Base-by-base conservation (phyloP, 2,888 invertebrate species). In the Chymomyza caudatula region DNA sequence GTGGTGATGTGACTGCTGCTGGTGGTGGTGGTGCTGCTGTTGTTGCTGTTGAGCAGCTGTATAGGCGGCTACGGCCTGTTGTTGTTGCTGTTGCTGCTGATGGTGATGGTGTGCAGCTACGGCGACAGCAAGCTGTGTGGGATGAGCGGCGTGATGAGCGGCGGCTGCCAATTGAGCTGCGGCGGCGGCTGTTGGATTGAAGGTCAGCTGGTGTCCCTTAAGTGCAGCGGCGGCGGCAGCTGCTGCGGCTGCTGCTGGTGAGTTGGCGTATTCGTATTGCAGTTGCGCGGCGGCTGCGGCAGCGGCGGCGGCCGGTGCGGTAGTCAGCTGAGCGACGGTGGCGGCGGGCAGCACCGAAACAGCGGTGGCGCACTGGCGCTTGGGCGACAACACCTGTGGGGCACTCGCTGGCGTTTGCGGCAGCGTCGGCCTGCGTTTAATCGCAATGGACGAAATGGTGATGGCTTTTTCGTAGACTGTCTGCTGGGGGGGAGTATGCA, bases 371-470 rank as follows among this genome's bases (percentile, higher is more conserved):
- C 91, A 90, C 90, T 90, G 90, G 88, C 91, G 89, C 81, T 91
- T 90, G 77, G 91, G 90, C 88, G 91, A 91, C 89, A 91, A 90
- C 87, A 91, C 91, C 89, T 90, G 90, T 87, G 90, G 91, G 90
- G 90, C 90, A 89, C 90, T 90, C 89, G 91, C 90, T 90, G 91
- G 90, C 90, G 91, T 89, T 88, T 90, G 90, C 90, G 91, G 91
- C 91, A 90, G 90, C 90, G 90, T 90, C 89, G 91, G 90, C 90
- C 91, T 91, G 89, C 91, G 91, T 90, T 91, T 91, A 88, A 90
- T 90, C 90, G 90, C 91, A 89, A 91, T 90, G 89, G 90, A 91
- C 90, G 90, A 91, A 91, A 91, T 91, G 90, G 91, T 91, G 90
- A 90, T 90, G 89, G 90, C 86, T 90, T 90, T 90, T 90, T 88